A percentile compares a stretch with the other conserved stretches of the same genome.
These are phyloP conservation scores for Agonopterix subpropinquella DNA, from an alignment of 2,888 invertebrate species.

Conservation along the genomic window DNA sequence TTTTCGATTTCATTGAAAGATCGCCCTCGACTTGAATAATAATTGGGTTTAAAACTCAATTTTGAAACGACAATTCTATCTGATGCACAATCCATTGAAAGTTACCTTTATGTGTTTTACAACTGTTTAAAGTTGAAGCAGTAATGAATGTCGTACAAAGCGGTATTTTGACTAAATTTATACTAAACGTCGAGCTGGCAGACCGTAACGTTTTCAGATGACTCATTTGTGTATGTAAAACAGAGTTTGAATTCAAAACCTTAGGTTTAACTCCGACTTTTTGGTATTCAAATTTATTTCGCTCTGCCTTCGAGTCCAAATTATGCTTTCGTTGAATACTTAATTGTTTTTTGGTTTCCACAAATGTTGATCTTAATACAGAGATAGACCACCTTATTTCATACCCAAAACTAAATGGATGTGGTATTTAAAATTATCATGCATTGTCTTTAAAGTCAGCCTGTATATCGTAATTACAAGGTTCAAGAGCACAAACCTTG, in stretches of 20 bases:
- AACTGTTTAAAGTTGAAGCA: too few relatives aligned
- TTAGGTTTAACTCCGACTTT: constrained; percentile 36
- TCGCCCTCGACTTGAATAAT: constrained; percentile 21
- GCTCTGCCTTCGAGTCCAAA: constrained; percentile 24
- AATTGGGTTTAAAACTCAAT: constrained; percentile 4
- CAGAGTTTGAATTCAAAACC: constrained; percentile 38
- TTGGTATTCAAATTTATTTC: constrained; percentile 34
- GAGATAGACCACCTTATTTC: too few relatives aligned
- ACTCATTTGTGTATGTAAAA: constrained; percentile 53
- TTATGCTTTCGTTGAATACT: constrained; percentile 24
- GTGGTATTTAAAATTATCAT: too few relatives aligned
- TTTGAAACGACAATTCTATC: neutral
- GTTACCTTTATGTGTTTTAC: neutral
- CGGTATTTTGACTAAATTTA: neutral
- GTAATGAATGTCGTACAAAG: too few relatives aligned
- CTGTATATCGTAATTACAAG: too few relatives aligned
- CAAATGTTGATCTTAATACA: constrained; percentile 2
- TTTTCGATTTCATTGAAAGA: constrained; percentile 43
- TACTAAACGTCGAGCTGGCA: constrained; percentile 11
- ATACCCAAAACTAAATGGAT: too few relatives aligned
- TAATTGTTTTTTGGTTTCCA: constrained; percentile 25
- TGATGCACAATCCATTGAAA: neutral
- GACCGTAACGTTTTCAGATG: constrained; percentile 41
- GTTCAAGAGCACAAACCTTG: too few relatives aligned
- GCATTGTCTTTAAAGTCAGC: too few relatives aligned